Evolutionary conservation across 2,888 invertebrate species (phyloP).

Genomic region (Phymatocera aterrima): DNA sequence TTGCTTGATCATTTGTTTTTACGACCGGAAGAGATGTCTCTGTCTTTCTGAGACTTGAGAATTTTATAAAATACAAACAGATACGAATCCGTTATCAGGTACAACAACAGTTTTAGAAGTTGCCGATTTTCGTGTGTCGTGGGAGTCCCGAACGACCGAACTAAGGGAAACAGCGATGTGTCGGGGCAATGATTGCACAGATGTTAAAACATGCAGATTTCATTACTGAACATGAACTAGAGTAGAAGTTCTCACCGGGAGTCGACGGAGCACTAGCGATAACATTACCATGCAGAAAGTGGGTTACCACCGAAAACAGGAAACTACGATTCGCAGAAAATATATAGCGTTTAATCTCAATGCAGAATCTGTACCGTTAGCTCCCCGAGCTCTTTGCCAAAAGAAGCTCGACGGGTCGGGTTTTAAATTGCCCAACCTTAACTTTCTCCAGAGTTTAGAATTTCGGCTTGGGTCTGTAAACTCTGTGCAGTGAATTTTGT

Average conservation of each 20-base stretch:
- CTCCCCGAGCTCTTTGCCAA: not conserved
- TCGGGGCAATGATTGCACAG: not conserved
- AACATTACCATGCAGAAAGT: not conserved
- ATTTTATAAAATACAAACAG: not conserved
- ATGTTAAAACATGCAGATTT: not conserved
- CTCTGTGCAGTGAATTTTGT: no score
- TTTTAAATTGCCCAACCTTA: conserved; percentile 1
- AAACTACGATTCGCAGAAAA: not conserved
- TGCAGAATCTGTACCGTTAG: not conserved
- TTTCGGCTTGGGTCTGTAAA: no score
- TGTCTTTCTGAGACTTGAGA: not conserved
- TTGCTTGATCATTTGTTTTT: not conserved
- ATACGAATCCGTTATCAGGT: no score
- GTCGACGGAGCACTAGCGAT: not conserved
- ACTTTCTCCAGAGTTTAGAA: not conserved
- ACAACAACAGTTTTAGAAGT: not conserved
- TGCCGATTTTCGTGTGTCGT: not conserved
- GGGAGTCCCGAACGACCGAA: not conserved
- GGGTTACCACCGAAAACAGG: not conserved
- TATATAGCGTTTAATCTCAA: not conserved
- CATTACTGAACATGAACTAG: not conserved
- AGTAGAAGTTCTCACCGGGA: not conserved
- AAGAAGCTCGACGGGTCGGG: not conserved
- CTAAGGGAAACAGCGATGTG: not conserved
- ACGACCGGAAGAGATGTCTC: not conserved